Percentiles rank a stretch among this genome's conserved stretches.
phyloP scores from a whole-genome alignment of 2,797 vertebrate species.

The Benthosema pterotum region DNA sequence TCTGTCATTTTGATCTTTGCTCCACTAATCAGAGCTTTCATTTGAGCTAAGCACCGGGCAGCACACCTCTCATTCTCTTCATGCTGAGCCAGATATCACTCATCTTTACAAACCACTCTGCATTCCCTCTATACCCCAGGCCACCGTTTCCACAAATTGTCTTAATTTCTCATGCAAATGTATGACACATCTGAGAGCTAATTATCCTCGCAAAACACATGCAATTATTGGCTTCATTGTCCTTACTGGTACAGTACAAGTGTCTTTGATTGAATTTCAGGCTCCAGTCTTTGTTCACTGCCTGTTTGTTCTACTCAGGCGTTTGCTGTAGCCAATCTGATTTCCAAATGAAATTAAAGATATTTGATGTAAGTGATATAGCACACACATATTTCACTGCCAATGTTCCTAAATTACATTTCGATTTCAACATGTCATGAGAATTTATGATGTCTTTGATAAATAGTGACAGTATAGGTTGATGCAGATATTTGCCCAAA shows the following conservation, averaged over 20 bases:
- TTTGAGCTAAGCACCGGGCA: conserved; percentile 84
- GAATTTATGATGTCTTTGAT: not conserved
- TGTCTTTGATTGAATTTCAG: conserved; percentile 38
- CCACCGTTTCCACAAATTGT: conserved; percentile 83
- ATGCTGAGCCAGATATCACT: conserved; percentile 81
- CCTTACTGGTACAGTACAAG: conserved; percentile 58
- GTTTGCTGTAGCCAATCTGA: conserved; percentile 66
- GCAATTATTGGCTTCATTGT: conserved; percentile 55
- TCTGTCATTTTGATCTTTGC: conserved; percentile 91
- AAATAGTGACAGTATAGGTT: no score
- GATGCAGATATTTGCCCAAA: no score
- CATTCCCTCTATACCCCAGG: conserved; percentile 81
- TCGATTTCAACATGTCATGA: conserved; percentile 6
- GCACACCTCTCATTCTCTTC: conserved; percentile 82
- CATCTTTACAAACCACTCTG: conserved; percentile 81
- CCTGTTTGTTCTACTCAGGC: conserved; percentile 33
- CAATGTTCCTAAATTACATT: conserved; percentile 16
- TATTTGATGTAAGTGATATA: conserved; percentile 34
- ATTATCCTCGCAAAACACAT: conserved; percentile 65
- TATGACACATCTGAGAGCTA: conserved; percentile 79
- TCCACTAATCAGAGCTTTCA: conserved; percentile 87
- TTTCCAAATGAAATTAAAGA: conserved; percentile 65
- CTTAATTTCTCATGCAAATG: conserved; percentile 86
- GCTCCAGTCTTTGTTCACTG: conserved; percentile 7
- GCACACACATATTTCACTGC: no score